These are phyloP conservation scores for Garrulus glandarius DNA, from an alignment of 2,797 vertebrate genomes.

Conservation along the genomic window DNA sequence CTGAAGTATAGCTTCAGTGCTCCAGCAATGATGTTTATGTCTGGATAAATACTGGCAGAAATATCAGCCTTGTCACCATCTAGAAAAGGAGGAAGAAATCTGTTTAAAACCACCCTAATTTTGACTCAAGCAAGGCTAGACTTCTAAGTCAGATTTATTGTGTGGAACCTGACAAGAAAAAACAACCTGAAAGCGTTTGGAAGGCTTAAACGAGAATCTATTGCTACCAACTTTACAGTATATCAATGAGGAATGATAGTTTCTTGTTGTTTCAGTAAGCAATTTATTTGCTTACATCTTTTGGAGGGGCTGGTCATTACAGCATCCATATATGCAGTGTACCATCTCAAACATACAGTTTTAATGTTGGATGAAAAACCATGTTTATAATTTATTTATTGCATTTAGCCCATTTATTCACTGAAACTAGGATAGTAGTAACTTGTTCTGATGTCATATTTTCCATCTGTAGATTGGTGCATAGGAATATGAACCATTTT, in stretches of 20 bases:
- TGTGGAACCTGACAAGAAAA: not conserved
- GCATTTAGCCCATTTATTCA: not conserved
- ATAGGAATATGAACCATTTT: not conserved
- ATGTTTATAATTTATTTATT: not conserved
- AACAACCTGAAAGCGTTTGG: constrained; percentile 1
- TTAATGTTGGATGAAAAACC: not conserved
- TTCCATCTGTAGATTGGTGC: not conserved
- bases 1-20: constrained; percentile 85
- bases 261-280: not conserved
- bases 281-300: not conserved
- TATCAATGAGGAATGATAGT: not conserved
- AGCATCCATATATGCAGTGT: not conserved
- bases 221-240: not conserved
- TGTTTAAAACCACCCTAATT: constrained; percentile 16
- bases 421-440: not conserved
- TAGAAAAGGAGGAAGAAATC: constrained; percentile 72
- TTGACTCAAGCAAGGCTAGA: not conserved
- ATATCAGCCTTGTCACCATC: constrained; percentile 97
- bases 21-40: constrained; percentile 84
- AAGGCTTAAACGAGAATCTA: constrained; percentile 40
- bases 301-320: not conserved
- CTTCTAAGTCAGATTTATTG: constrained; percentile 17
- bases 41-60: constrained; percentile 83
- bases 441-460: not conserved
- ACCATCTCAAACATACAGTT: not conserved